Conservation (phyloP, 2,888 invertebrate species). For the Euzetes globulus region DNA sequence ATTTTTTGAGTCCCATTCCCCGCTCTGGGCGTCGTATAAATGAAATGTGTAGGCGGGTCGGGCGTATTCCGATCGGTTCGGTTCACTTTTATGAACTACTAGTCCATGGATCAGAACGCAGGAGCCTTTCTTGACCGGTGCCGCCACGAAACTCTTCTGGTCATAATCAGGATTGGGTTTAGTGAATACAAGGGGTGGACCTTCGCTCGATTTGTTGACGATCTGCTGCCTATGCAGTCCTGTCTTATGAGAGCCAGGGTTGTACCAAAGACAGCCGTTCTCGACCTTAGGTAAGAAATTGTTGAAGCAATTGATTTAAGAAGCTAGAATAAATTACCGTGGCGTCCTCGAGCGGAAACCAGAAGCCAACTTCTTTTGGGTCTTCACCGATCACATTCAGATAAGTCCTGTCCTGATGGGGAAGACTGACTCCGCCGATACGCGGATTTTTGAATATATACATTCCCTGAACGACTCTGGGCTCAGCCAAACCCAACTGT, state of each 20-base stretch:
- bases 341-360: slow-evolving; percentile 93
- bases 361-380: slow-evolving; percentile 71
- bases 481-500: slow-evolving; percentile 65
- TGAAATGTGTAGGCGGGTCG: slow-evolving; percentile 95
- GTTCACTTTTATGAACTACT: slow-evolving; percentile 84
- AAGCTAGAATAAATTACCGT: slow-evolving; percentile 50
- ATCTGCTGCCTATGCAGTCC: slow-evolving; percentile 55
- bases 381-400: slow-evolving; percentile 67
- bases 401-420: slow-evolving; percentile 70
- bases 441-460: slow-evolving; percentile 93
- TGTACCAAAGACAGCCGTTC: slow-evolving; percentile 91
- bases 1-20: slow-evolving; percentile 68
- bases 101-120: slow-evolving; percentile 83
- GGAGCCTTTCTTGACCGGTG: slow-evolving; percentile 76
- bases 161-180: slow-evolving; percentile 50
- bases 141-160: slow-evolving; percentile 65
- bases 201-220: slow-evolving; percentile 59
- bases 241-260: slow-evolving; percentile 81
- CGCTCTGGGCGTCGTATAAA: slow-evolving; percentile 68
- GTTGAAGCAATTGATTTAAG: not conserved
- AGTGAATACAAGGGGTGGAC: slow-evolving; percentile 56
- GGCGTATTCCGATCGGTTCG: slow-evolving; percentile 71
- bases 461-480: slow-evolving; percentile 90
- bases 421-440: slow-evolving; percentile 64
- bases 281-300: slow-evolving; percentile 49